phyloP scores from a whole-genome alignment of 2,113 vertebrate species.

The Platichthys flesus region DNA sequence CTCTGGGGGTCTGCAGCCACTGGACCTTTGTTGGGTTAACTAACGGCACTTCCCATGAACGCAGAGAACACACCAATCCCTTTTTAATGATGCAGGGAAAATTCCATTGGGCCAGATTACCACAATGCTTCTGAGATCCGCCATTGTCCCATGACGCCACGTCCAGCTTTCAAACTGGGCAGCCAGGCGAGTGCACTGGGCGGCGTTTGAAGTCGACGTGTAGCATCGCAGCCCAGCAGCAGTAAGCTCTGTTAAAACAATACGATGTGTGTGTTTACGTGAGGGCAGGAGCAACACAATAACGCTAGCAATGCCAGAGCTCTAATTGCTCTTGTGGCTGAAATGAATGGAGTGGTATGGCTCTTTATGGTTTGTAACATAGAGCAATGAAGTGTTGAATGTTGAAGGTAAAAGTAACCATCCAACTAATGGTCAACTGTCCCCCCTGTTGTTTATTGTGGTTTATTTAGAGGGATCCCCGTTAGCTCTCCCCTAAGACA shows the following conservation, averaged over 20 bases:
- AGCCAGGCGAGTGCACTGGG: slow-evolving; percentile 61
- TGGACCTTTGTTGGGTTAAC: slow-evolving; percentile 77
- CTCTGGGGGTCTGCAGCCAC: slow-evolving; percentile 70
- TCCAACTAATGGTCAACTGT: slow-evolving; percentile 10
- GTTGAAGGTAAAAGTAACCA: slow-evolving; percentile 35
- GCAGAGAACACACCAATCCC: slow-evolving; percentile 68
- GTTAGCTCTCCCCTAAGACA: too few species aligned
- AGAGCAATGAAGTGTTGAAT: slow-evolving; percentile 29
- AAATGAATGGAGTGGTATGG: slow-evolving; percentile 47
- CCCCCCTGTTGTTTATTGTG: too few species aligned
- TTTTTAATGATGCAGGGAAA: slow-evolving; percentile 82
- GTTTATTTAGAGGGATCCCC: too few species aligned
- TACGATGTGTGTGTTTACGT: slow-evolving; percentile 47
- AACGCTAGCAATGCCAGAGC: slow-evolving; percentile 17
- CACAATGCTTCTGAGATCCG: slow-evolving; percentile 48
- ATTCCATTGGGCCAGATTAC: slow-evolving; percentile 73
- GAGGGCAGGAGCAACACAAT: slow-evolving; percentile 35
- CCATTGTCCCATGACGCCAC: slow-evolving; percentile 67
- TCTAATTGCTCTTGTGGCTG: slow-evolving; percentile 40
- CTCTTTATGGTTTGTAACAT: slow-evolving; percentile 50
- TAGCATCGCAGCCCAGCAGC: background rate
- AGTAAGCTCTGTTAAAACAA: slow-evolving; percentile 39
- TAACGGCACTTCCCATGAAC: slow-evolving; percentile 75
- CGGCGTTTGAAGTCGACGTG: slow-evolving; percentile 62
- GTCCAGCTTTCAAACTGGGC: slow-evolving; percentile 70